A percentile compares a stretch with the other conserved stretches of the same genome.
These are phyloP conservation scores for Odontamblyopus lacepedii DNA, from an alignment of 2,797 vertebrate genomes.

Conservation along the genomic window DNA sequence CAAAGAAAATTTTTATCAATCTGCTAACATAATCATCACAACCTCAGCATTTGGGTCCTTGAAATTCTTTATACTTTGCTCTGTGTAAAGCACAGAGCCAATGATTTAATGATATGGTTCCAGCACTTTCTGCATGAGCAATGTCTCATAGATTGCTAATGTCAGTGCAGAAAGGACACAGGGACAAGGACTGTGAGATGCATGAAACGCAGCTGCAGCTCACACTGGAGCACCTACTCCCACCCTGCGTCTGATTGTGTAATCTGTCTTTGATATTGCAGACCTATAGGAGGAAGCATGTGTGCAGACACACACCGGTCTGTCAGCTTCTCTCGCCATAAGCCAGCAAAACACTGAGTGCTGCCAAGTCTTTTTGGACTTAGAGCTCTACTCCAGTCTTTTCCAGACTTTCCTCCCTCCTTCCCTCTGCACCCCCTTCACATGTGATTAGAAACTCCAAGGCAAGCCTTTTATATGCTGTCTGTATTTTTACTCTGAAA, in stretches of 20 bases:
- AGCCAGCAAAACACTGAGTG: conserved; percentile 54
- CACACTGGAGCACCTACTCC: conserved; percentile 37
- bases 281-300: conserved; percentile 39
- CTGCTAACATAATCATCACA: not conserved
- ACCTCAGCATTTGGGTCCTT: not conserved
- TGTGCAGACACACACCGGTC: conserved; percentile 35
- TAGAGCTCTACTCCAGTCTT: conserved; percentile 55
- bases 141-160: not conserved
- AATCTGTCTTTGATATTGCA: conserved; percentile 39
- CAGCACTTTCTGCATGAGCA: conserved; percentile 1
- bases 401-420: conserved; percentile 55
- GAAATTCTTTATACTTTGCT: not conserved
- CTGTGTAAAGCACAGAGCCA: not conserved
- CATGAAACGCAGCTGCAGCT: conserved; percentile 39
- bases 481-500: conserved; percentile 27
- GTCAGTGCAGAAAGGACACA: not conserved
- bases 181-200: conserved; percentile 27
- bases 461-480: conserved; percentile 33
- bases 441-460: conserved; percentile 47
- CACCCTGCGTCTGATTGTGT: conserved; percentile 38
- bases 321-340: conserved; percentile 36
- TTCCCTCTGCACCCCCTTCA: conserved; percentile 23
- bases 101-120: not conserved
- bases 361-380: conserved; percentile 69
- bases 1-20: not conserved